phyloP scores from a whole-genome alignment of 1,140 invertebrate species.

The Drosophila serrata region DNA sequence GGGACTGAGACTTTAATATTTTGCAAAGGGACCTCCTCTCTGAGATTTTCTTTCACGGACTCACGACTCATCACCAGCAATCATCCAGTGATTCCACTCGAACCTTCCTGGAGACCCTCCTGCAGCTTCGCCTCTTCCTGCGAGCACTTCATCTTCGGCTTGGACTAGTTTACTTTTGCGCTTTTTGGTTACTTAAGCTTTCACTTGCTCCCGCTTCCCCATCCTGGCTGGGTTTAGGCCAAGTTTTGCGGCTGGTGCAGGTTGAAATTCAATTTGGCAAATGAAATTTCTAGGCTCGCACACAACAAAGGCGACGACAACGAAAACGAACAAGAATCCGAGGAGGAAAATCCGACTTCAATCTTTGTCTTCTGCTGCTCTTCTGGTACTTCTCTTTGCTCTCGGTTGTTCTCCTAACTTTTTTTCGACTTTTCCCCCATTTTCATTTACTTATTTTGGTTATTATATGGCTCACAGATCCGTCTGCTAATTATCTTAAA shows the following conservation, averaged over 20 bases:
- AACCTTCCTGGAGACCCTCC: background rate
- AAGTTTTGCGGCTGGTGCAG: constrained; percentile 57
- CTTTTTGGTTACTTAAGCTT: constrained; percentile 61
- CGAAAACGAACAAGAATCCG: constrained; percentile 8
- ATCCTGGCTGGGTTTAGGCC: constrained; percentile 57
- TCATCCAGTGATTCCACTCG: background rate
- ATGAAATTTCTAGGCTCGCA: constrained; percentile 67
- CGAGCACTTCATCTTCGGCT: constrained; percentile 6
- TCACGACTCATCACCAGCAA: constrained; percentile 13
- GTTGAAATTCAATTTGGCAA: constrained; percentile 78
- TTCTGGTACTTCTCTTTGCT: background rate
- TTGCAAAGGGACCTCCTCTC: background rate
- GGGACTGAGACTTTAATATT: background rate
- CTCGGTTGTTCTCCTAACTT: background rate
- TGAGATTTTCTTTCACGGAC: constrained; percentile 16
- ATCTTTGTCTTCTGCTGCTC: constrained; percentile 12
- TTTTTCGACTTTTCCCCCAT: constrained; percentile 2
- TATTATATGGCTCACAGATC: constrained; percentile 58
- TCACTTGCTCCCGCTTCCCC: constrained; percentile 23
- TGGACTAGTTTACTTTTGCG: constrained; percentile 65
- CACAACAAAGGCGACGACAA: constrained; percentile 33
- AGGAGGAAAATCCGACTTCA: constrained; percentile 29
- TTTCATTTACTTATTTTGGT: constrained; percentile 44
- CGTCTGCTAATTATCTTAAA: constrained; percentile 78
- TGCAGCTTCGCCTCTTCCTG: background rate